These are phyloP conservation scores for Microtus californicus DNA, from an alignment of 2,797 vertebrate species.

Conservation along the genomic window DNA sequence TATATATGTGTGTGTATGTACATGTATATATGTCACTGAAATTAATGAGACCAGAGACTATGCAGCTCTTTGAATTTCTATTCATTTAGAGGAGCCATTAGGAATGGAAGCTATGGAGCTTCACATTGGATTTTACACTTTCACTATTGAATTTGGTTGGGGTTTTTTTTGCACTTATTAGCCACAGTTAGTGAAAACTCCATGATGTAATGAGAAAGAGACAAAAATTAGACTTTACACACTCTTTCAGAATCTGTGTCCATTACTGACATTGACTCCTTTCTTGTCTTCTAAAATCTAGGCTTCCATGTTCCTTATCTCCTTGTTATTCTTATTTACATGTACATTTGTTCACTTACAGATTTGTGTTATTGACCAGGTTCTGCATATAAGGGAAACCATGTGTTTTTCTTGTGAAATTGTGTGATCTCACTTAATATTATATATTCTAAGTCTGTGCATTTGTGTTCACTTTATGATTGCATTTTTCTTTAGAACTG, in stretches of 20 bases:
- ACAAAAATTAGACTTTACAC: neutral
- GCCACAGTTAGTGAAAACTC: neutral
- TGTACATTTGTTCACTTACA: neutral
- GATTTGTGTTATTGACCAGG: neutral
- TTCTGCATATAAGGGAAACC: neutral
- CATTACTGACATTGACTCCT: neutral
- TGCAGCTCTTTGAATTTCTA: neutral
- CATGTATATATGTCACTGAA: neutral
- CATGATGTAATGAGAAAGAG: neutral
- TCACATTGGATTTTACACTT: neutral
- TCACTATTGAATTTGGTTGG: neutral
- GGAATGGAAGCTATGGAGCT: neutral
- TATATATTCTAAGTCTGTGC: neutral
- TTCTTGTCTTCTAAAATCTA: neutral
- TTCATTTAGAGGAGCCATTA: neutral
- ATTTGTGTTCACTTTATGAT: neutral
- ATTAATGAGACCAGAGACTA: neutral
- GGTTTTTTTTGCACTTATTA: neutral
- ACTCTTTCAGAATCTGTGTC: neutral
- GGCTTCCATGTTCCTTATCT: neutral
- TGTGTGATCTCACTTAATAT: neutral
- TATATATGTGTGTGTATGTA: too few species aligned
- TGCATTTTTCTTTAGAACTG: neutral
- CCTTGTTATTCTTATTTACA: neutral
- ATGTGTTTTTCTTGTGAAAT: neutral